These are phyloP conservation scores for Plectrocnemia conspersa DNA, from an alignment of 1,140 invertebrate genomes.

Conservation along the genomic window DNA sequence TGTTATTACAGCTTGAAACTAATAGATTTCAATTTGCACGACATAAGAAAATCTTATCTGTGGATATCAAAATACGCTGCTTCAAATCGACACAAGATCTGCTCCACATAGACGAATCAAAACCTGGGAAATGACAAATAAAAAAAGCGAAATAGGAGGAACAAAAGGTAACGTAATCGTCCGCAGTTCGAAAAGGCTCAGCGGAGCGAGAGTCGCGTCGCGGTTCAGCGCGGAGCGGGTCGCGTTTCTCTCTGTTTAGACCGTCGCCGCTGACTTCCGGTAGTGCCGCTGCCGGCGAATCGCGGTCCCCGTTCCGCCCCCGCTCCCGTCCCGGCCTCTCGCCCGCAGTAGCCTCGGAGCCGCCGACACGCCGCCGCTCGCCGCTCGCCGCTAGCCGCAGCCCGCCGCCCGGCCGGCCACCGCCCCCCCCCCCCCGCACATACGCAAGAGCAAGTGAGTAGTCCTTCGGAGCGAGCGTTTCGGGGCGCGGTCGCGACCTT, in stretches of 20 bases:
- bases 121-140: too few relatives aligned
- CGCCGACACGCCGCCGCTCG: slow-evolving; percentile 22
- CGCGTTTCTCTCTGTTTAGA: slow-evolving; percentile 6
- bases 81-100: too few relatives aligned
- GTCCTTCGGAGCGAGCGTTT: too few relatives aligned
- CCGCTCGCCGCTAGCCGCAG: neutral
- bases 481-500: too few relatives aligned
- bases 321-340: slow-evolving; percentile 34
- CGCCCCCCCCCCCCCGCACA: too few relatives aligned
- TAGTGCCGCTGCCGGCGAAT: slow-evolving; percentile 49
- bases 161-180: slow-evolving; percentile 5
- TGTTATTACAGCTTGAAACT: too few relatives aligned
- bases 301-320: slow-evolving; percentile 42
- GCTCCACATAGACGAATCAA: too few relatives aligned
- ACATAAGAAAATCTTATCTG: too few relatives aligned
- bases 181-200: neutral
- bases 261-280: slow-evolving; percentile 37
- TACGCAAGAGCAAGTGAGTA: too few relatives aligned
- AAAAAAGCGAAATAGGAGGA: too few relatives aligned
- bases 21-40: too few relatives aligned
- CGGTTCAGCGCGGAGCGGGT: slow-evolving; percentile 21
- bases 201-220: slow-evolving; percentile 30
- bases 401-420: neutral
- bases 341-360: slow-evolving; percentile 34
- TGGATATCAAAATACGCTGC: too few relatives aligned